Evolutionary conservation across 2,888 invertebrate genomes (phyloP).

Genomic region (Drosophila testacea): DNA sequence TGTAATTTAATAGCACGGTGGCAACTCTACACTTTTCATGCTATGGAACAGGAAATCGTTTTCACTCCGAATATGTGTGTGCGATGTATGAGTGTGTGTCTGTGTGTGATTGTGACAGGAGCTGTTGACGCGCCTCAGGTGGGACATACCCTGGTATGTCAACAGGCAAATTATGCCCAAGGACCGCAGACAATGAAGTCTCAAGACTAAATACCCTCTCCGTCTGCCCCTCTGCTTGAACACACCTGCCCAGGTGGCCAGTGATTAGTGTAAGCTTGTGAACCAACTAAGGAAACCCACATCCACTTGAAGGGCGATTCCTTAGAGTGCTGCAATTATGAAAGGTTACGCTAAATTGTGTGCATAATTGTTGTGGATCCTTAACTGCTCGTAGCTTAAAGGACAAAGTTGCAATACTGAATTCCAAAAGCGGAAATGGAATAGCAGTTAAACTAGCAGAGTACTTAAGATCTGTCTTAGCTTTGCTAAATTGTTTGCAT

Average conservation of each 20-base stretch:
- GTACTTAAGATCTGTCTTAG: neutral
- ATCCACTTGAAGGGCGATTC: conserved; percentile 36
- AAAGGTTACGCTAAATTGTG: conserved; percentile 59
- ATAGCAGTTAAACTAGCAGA: neutral
- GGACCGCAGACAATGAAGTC: conserved; percentile 58
- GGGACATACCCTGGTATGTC: conserved; percentile 60
- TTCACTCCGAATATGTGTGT: conserved; percentile 9
- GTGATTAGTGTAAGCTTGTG: conserved; percentile 40
- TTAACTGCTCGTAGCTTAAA: neutral
- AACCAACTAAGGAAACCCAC: conserved; percentile 13
- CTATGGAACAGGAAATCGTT: conserved; percentile 19
- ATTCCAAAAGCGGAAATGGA: conserved; percentile 7
- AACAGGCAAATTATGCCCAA: conserved; percentile 73
- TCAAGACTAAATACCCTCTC: neutral
- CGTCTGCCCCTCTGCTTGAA: neutral
- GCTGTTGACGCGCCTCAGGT: conserved; percentile 73
- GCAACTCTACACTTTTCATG: conserved; percentile 40
- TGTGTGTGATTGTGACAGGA: conserved; percentile 36
- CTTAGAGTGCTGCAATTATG: conserved; percentile 56
- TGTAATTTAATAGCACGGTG: conserved; percentile 70
- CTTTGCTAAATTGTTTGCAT: too few relatives aligned
- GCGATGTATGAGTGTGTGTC: conserved; percentile 13
- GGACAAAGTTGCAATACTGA: neutral
- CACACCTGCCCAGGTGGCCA: conserved; percentile 33
- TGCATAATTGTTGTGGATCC: conserved; percentile 45